phyloP scores from a whole-genome alignment of 2,113 vertebrate species.

The Oryzias javanicus region DNA sequence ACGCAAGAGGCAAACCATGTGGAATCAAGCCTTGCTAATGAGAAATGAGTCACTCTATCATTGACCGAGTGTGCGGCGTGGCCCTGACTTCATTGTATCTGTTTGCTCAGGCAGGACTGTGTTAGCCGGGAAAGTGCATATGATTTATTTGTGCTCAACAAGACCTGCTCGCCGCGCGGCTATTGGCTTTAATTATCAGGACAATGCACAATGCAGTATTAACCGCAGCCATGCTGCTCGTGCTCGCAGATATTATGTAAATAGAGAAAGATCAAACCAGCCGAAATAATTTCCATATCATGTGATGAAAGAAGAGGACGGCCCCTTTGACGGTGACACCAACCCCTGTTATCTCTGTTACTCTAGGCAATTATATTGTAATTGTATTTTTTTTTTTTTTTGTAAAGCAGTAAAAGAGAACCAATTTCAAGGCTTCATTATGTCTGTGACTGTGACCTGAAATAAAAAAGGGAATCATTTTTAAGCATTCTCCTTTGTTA shows the following conservation, averaged over 20 bases:
- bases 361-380: slow-evolving; percentile 40
- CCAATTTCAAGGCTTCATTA: slow-evolving; percentile 38
- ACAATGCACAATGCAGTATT: slow-evolving; percentile 50
- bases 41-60: slow-evolving; percentile 68
- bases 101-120: slow-evolving; percentile 12
- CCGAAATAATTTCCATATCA: slow-evolving; percentile 59
- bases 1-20: slow-evolving; percentile 62
- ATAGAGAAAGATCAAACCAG: slow-evolving; percentile 52
- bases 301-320: slow-evolving; percentile 44
- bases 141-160: slow-evolving; percentile 57
- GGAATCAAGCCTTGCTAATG: slow-evolving; percentile 60
- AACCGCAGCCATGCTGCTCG: slow-evolving; percentile 35
- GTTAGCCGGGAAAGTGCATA: slow-evolving; percentile 34
- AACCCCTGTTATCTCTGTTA: slow-evolving; percentile 54
- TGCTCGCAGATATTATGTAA: slow-evolving; percentile 47
- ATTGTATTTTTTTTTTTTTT: slow-evolving; percentile 33
- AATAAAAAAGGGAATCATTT: slow-evolving; percentile 17
- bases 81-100: slow-evolving; percentile 22
- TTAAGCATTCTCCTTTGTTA: neutral
- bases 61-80: slow-evolving; percentile 21
- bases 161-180: slow-evolving; percentile 42
- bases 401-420: slow-evolving; percentile 28
- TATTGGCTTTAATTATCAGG: slow-evolving; percentile 61
- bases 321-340: slow-evolving; percentile 37
- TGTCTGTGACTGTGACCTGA: slow-evolving; percentile 29